Base-by-base conservation (phyloP, 1,140 invertebrate species). In the Gerris buenoi region DNA sequence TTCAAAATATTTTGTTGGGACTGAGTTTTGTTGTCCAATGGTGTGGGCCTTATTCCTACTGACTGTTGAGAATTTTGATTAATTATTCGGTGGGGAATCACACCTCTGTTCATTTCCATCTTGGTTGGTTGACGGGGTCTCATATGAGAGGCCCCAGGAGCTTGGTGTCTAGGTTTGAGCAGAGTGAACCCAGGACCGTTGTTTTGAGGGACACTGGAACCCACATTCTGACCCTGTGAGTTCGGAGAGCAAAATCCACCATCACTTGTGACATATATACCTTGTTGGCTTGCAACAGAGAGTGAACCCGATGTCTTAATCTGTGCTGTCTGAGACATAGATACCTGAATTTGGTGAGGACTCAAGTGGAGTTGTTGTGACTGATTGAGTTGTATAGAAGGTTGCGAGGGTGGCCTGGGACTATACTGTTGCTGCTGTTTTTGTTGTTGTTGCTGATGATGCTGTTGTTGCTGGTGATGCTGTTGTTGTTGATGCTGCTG, bases 281-380 rank as follows among this genome's bases (percentile, higher is more conserved):
- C 88, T 74, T 89, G 87, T 2, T 87, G 33, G 18, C 33, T 46
- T 46, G 33, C 84, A 1, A 86, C 88, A 27, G 88, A 86, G 0
- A 86, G 86, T 25, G 89, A 86, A 0, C 79, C 80, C 15, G 82
- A 79, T 29, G 27, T 25, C 71, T 86, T 86, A 69, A 87, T 74
- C 58, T 87, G 85, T 57, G 85, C 83, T 70, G 81, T 85, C 29
- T 90, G 88, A 1, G 87, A 88, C 71, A 88, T 87, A 0, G 87
- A 89, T 67, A 90, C 88, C 88, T 90, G 86, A 67, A 79, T 79
- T 65, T 80, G 78, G 2, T 83, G 84, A n/a, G 86, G 85, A 68
- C 82, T 85, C 68, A 91, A 88, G 75, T 93, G 89, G 69, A 93
- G 77, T 74, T 91, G 89, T 75, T 92, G 90, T 18, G 88, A 88